Evolutionary conservation across 2,797 vertebrate species (phyloP), one percentile per base, ranked within the genome.

Genomic region (Echeneis naucrates): DNA sequence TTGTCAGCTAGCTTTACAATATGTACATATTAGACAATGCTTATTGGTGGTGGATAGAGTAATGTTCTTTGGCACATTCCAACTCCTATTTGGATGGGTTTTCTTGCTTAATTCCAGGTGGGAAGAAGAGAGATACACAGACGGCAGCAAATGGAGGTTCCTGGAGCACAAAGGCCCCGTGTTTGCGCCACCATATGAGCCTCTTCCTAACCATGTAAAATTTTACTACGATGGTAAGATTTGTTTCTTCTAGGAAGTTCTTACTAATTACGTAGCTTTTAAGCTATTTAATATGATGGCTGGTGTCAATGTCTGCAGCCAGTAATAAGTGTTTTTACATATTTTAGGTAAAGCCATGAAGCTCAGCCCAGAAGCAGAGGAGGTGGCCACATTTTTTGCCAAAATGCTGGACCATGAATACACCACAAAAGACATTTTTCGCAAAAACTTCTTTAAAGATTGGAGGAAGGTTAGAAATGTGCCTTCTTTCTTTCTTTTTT

Each of bases 331-430:
- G 0, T 33, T 51, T 55, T 26, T 51, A 4, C 14, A 30, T 54
- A 13, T 64, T 57, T 42, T 59, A 99, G 98, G 98, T 87, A 98
- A 99, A 92, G 72, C 65, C 30, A 96, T 98, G 95, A 99, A 96
- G 92, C 96, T 99, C 84, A 96, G 96, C 80, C 94, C 94, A 81
- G 95, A 93, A 89, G 96, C 97, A 53, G 98, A 99, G 92, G 98
- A 99, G 91, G 98, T 99, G 72, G 98, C 97, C 53, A 99, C 98
- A 0, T 99, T 99, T 91, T 99, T 98, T 92, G 96, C 94, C 81
- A 99, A 99, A 95, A 99, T 99, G 98, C 94, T 99, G 82, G 98
- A 99, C 82, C 98, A 99, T 1, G 98, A 99, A 80, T 99, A 99
- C 93, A 99, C 97, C 87, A 98, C 98, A 75, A 99, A 99, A 86